These are phyloP conservation scores for Myzus persicae DNA, from an alignment of 1,140 invertebrate species.

Conservation along the genomic window DNA sequence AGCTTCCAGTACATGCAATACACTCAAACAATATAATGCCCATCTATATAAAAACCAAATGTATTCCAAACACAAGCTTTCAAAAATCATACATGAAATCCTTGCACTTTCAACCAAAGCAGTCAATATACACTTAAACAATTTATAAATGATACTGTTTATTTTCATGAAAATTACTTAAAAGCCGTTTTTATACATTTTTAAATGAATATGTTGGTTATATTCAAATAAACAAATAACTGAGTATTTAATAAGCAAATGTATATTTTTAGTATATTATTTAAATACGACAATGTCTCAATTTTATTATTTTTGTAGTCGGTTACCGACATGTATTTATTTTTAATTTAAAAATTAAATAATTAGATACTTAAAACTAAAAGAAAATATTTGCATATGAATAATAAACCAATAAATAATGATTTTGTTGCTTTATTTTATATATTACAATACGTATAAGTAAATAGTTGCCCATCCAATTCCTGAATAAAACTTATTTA, in stretches of 20 bases:
- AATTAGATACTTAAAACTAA: neutral
- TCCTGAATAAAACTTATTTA: neutral
- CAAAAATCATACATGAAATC: too few species aligned
- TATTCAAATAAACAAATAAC: neutral
- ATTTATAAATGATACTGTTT: too few species aligned
- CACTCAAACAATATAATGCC: too few species aligned
- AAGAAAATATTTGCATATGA: neutral
- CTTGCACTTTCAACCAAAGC: too few species aligned
- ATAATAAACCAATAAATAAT: too few species aligned
- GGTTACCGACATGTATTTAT: neutral
- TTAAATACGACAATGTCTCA: neutral
- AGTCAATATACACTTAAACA: too few species aligned
- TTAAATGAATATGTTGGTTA: too few species aligned
- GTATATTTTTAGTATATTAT: neutral
- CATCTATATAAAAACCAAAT: too few species aligned
- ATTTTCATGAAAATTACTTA: neutral
- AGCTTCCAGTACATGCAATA: too few species aligned
- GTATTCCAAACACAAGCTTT: too few species aligned
- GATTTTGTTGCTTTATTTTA: neutral
- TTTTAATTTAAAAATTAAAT: neutral
- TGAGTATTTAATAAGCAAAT: too few species aligned
- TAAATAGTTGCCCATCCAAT: neutral
- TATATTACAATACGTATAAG: neutral
- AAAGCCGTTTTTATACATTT: neutral
- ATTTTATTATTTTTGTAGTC: neutral